Evolutionary conservation across 2,888 invertebrate genomes (phyloP), one percentile per base, ranked within the genome.

Genomic region (Cetonia aurata): DNA sequence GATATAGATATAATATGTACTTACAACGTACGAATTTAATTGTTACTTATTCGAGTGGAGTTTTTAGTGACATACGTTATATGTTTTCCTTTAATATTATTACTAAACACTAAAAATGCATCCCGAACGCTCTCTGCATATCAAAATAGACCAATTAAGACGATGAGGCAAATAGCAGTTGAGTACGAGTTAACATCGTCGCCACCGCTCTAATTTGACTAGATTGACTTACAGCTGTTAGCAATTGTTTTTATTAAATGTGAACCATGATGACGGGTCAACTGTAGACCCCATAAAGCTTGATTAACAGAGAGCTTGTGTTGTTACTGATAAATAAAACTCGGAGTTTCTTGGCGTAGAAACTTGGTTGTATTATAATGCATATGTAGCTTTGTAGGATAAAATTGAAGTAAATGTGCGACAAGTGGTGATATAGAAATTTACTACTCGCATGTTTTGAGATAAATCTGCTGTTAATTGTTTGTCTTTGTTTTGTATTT

Each of bases 241-340:
- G 77, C 82, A 83, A 83, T 83, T 83, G 83, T 81, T 81, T 81
- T 81, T 80, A 82, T 82, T 83, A 79, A 80, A 77, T 76, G 77
- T 78, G 79, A 76, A 78, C 79, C 62, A 62, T 37, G 77, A 73
- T 78, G 73, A 75, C 79, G 79, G 80, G 80, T 80, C 80, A 81
- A 79, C 74, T 60, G 69, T 66, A 53, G 62, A 55, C 62, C 71
- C 62, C 60, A 50, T 71, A 62, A 62, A 62, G 50, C 62, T 62
- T 62, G 48, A 62, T 62, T 62, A 62, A 50, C 44, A 33, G 48
- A 48, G 62, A 62, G 50, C 62, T 62, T 62, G 62, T 50, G 13
- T 50, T 62, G 33, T 46, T 46, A 42, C 60, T 44, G 62, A 62
- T 50, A 62, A 62, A 62, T 62, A 56, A 67, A 67, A 56, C 56